Percentiles rank a stretch among this genome's conserved stretches.
Evolutionary conservation across 2,888 invertebrate species (phyloP).

Genomic region (Lacanobia oleracea): DNA sequence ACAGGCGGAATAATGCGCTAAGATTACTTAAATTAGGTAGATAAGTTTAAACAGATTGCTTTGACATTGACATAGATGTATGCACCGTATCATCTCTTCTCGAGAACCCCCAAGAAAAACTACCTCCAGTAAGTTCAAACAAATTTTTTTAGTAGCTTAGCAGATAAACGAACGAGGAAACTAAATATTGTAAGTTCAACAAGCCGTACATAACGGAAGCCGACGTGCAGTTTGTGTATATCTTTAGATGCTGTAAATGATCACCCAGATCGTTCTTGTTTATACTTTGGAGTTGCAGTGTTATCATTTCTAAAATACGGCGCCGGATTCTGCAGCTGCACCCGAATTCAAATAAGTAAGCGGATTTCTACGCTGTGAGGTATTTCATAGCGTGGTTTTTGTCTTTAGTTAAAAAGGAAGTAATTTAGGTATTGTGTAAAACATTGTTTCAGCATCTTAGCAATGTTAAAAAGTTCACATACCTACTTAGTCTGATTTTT

Average conservation of each 20-base stretch:
- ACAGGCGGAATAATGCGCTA: too few relatives aligned
- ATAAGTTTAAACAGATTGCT: too few relatives aligned
- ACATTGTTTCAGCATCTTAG: background rate
- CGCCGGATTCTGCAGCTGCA: constrained; percentile 6
- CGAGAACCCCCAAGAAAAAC: background rate
- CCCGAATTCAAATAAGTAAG: constrained; percentile 9
- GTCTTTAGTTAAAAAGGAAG: background rate
- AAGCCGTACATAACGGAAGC: constrained; percentile 18
- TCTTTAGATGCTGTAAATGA: constrained; percentile 29
- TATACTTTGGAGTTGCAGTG: constrained; percentile 9
- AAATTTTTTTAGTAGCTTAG: constrained; percentile 21
- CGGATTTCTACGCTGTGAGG: background rate
- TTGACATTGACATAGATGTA: too few relatives aligned
- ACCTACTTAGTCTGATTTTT: too few relatives aligned
- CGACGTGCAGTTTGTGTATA: constrained; percentile 29
- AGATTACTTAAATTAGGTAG: too few relatives aligned
- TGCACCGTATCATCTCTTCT: background rate
- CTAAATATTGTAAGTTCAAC: constrained; percentile 17
- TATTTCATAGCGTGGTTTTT: background rate
- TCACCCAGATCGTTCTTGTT: constrained; percentile 31
- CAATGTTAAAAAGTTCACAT: too few relatives aligned
- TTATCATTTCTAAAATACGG: constrained; percentile 28
- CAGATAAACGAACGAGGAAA: constrained; percentile 25
- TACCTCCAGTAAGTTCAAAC: constrained; percentile 6
- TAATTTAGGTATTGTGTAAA: background rate